Conservation (phyloP, 2,113 vertebrate genomes). For the Catharus bicknelli region DNA sequence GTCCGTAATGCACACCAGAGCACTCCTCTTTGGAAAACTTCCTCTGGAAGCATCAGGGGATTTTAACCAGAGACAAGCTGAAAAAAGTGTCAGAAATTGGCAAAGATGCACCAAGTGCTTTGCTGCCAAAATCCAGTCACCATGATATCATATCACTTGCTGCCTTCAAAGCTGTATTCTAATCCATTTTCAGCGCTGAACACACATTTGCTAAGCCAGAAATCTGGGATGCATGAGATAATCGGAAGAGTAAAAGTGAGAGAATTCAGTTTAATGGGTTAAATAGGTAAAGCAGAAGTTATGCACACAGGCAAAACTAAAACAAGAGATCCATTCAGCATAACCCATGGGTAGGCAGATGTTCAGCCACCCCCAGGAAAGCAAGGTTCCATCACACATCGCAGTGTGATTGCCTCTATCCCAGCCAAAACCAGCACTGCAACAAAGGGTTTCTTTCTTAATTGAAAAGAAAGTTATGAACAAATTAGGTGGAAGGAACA, state of each 20-base stretch:
- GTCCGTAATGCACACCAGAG: neutral
- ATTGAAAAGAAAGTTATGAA: neutral
- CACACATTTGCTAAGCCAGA: neutral
- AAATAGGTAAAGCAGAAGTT: neutral
- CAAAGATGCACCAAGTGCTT: neutral
- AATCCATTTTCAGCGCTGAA: neutral
- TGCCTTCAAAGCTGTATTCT: neutral
- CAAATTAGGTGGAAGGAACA: rapidly evolving
- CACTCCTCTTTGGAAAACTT: neutral
- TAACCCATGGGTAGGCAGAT: neutral
- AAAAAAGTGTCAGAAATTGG: slow-evolving; percentile 1
- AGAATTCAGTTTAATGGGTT: neutral
- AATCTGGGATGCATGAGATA: neutral
- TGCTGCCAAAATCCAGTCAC: slow-evolving; percentile 24
- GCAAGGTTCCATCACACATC: too few relatives aligned
- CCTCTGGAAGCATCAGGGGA: neutral
- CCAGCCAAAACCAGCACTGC: neutral
- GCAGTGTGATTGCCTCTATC: too few relatives aligned
- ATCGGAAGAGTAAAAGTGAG: neutral
- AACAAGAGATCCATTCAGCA: neutral
- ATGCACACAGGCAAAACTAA: neutral
- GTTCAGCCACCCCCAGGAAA: neutral
- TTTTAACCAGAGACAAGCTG: neutral
- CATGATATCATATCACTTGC: neutral
- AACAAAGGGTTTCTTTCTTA: neutral